Evolutionary conservation across 2,888 invertebrate genomes (phyloP), one percentile per base, ranked within the genome.

Genomic region (Steinernema hermaphroditum): DNA sequence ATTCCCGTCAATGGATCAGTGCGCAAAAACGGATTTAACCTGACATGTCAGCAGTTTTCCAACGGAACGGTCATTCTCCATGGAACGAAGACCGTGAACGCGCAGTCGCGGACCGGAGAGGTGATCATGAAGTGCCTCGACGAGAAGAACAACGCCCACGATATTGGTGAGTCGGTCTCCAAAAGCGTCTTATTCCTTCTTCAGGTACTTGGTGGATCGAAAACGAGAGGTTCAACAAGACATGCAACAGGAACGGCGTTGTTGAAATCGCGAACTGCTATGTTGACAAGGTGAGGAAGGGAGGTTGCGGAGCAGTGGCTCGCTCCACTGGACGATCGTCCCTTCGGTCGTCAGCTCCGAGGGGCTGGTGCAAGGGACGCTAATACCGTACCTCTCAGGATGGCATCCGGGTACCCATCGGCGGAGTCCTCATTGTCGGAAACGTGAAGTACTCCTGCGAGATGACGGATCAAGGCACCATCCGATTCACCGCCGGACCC

Each of bases 21-120:
- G 8, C 32, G 27, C 32, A 62, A 62, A 19, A 62, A 43, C 44
- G 81, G 80, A 12, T 80, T 82, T 68, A 76, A 75, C 27, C 54
- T 82, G 49, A 74, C 71, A 16, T 79, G 80, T 44, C 75, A 75
- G 46, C 80, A 80, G 50, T 79, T 76, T 49, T 71, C 69, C 9
- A 79, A 79, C 57, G 80, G 80, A 9, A 79, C 80, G 12, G 82
- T 79, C 1, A 69, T 82, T 16, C 81, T 79, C 70, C 79, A 79
- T 43, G 79, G 79, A 19, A 50, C 72, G 22, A 81, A 81, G 50
- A 57, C 76, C 19, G 73, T 79, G 37, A 73, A 69, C 22, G 69
- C 76, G 22, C 69, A 46, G 24, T 34, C 68, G 37, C 19, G 44
- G 27, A 41, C 70, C 46, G 57, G 68, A 27, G 70, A 69, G 41